Evolutionary conservation across 1,140 invertebrate species (phyloP).

Genomic region (Aphaenogaster floridana): DNA sequence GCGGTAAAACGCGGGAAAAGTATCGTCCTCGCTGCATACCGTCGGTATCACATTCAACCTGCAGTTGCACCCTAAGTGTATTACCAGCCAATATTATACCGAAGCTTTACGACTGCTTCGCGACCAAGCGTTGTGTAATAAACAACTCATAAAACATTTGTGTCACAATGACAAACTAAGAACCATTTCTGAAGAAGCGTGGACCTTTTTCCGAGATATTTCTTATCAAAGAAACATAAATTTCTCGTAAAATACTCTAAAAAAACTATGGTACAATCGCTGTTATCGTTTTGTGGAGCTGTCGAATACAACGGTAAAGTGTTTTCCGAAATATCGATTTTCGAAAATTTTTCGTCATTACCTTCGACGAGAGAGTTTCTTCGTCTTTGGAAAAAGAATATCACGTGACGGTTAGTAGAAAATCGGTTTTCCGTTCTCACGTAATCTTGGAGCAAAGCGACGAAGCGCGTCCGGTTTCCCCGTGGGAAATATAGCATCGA

Average conservation of each 20-base stretch:
- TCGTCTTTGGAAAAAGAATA: neutral
- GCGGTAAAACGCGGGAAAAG: slow-evolving; percentile 27
- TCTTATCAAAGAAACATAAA: slow-evolving; percentile 30
- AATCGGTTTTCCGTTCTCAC: slow-evolving; percentile 34
- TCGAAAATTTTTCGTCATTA: slow-evolving; percentile 11
- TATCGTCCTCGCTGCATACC: neutral
- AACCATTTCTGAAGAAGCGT: slow-evolving; percentile 18
- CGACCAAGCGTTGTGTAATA: slow-evolving; percentile 7
- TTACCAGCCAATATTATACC: slow-evolving; percentile 51
- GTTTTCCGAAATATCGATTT: neutral
- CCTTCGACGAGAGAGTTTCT: neutral
- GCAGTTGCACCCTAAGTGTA: neutral
- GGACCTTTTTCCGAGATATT: slow-evolving; percentile 20
- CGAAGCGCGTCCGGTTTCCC: neutral
- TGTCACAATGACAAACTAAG: slow-evolving; percentile 32
- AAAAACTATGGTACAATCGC: neutral
- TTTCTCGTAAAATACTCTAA: slow-evolving; percentile 4
- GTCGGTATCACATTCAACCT: slow-evolving; percentile 8
- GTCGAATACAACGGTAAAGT: no score
- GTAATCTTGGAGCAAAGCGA: neutral
- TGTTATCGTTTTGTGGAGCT: neutral
- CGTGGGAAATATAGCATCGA: slow-evolving; percentile 32
- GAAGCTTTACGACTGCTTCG: slow-evolving; percentile 29
- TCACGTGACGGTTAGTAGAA: neutral
- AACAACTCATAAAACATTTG: slow-evolving; percentile 37